Evolutionary conservation across 2,113 vertebrate genomes (phyloP).

Genomic region (Sterrhoptilus dennistouni): DNA sequence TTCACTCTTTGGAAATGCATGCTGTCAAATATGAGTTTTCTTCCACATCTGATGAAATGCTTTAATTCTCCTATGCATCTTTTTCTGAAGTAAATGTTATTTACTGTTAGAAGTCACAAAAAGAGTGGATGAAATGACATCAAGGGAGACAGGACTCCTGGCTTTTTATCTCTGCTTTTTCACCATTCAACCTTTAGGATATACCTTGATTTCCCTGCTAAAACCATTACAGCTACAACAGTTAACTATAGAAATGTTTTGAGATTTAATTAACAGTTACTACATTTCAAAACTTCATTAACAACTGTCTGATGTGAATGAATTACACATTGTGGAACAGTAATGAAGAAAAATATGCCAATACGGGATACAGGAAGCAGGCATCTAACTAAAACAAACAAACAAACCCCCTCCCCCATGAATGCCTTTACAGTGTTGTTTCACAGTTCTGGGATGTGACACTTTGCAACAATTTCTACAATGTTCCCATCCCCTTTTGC

Average conservation of each 20-base stretch:
- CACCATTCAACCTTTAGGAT: background rate
- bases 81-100: background rate
- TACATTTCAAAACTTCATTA: background rate
- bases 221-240: background rate
- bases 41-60: background rate
- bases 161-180: background rate
- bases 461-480: background rate
- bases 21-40: background rate
- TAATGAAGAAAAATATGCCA: background rate
- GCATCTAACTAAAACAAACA: background rate
- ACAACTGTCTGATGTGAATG: background rate
- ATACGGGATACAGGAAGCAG: background rate
- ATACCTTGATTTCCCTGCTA: background rate
- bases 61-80: background rate
- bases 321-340: background rate
- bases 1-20: background rate
- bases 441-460: background rate
- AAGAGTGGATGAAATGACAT: background rate
- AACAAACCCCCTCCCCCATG: rapidly evolving
- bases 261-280: background rate
- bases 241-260: background rate
- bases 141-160: background rate
- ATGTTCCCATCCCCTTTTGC: background rate
- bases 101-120: background rate
- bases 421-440: background rate